phyloP scores from a whole-genome alignment of 1,140 invertebrate species.

The Spodoptera litura region DNA sequence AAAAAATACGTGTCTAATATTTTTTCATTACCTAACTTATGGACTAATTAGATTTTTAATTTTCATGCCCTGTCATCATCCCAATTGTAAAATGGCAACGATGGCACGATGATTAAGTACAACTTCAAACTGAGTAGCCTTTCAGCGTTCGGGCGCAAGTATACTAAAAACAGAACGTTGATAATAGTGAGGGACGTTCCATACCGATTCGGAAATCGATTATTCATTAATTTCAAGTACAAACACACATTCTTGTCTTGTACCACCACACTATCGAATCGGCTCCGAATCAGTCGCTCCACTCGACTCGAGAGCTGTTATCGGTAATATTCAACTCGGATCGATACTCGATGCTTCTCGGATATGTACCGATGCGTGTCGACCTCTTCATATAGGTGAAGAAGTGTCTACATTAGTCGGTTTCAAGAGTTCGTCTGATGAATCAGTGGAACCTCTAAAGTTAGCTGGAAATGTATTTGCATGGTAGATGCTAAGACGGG shows the following conservation, averaged over 20 bases:
- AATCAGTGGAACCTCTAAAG: not conserved
- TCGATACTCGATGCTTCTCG: slow-evolving; percentile 43
- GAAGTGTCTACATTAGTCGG: slow-evolving; percentile 28
- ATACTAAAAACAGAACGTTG: too few species aligned
- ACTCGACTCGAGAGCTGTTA: slow-evolving; percentile 48
- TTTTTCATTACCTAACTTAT: too few species aligned
- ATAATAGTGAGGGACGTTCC: too few species aligned
- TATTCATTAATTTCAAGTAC: not conserved
- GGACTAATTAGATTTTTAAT: too few species aligned
- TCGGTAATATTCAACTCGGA: slow-evolving; percentile 46
- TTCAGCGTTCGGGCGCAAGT: too few species aligned
- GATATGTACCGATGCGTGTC: slow-evolving; percentile 39
- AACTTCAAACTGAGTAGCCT: too few species aligned
- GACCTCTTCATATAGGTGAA: slow-evolving; percentile 31
- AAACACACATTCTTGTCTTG: slow-evolving; percentile 7
- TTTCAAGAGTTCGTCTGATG: slow-evolving; percentile 28
- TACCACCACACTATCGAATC: not conserved
- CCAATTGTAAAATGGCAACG: too few species aligned
- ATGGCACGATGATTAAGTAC: too few species aligned
- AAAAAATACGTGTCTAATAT: too few species aligned
- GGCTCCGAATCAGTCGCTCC: not conserved
- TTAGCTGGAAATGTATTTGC: not conserved
- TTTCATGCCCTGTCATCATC: too few species aligned
- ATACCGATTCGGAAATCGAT: too few species aligned
- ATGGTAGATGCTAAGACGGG: not conserved